Evolutionary conservation across 2,888 invertebrate species (phyloP).

Genomic region (Hirudinaria manillensis): DNA sequence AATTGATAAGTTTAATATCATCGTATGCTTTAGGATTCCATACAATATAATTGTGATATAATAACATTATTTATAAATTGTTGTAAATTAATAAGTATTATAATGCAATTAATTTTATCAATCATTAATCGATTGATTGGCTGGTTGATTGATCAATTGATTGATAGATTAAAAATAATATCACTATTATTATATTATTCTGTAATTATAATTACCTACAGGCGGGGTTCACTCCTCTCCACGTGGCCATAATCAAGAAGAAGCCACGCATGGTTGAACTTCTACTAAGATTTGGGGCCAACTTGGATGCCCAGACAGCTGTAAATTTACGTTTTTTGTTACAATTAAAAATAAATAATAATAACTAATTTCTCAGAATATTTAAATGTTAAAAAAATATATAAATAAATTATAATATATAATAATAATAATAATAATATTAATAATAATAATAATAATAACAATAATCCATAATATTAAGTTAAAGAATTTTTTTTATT

Average conservation of each 20-base stretch:
- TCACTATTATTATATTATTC: background rate
- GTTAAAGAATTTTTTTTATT: background rate
- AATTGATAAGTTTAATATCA: too few species aligned
- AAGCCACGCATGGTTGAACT: slow-evolving; percentile 94
- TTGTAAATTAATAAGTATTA: too few species aligned
- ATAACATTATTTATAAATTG: too few species aligned
- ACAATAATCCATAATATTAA: too few species aligned
- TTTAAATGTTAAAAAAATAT: background rate
- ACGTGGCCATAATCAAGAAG: slow-evolving; percentile 99
- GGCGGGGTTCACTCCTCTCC: slow-evolving; percentile 96
- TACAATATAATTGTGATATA: too few species aligned
- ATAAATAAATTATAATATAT: too few species aligned
- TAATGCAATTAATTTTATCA: too few species aligned
- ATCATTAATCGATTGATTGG: too few species aligned
- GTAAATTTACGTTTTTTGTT: slow-evolving; percentile 47
- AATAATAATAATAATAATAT: too few species aligned
- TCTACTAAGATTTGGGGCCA: slow-evolving; percentile 90
- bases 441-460: too few species aligned
- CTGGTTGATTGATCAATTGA: too few species aligned
- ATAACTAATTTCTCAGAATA: background rate
- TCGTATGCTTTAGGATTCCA: too few species aligned
- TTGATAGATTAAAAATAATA: background rate
- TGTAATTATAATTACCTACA: background rate
- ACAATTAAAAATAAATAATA: background rate
- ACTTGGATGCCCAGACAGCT: slow-evolving; percentile 72